Conservation (phyloP, 2,797 vertebrate species). For the Gymnothorax javanicus region DNA sequence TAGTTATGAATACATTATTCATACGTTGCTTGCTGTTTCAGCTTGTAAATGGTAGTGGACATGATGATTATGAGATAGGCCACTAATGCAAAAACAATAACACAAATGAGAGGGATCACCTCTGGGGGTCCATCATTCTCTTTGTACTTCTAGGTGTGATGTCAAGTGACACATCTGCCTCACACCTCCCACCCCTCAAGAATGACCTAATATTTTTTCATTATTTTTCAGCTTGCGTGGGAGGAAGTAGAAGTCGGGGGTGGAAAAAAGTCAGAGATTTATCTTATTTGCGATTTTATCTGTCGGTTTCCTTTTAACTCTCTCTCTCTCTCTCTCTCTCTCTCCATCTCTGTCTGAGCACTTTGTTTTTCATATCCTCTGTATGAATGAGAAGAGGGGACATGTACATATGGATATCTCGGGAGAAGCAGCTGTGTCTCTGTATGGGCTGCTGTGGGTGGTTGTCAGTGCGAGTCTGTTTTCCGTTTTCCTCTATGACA, state of each 20-base stretch:
- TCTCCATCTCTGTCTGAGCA: background rate
- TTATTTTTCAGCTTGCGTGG: background rate
- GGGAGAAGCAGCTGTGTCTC: conserved; percentile 65
- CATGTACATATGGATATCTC: conserved; percentile 22
- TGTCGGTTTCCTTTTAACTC: background rate
- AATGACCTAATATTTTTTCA: background rate
- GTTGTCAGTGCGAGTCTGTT: conserved; percentile 66
- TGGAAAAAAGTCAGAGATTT: background rate
- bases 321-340: background rate
- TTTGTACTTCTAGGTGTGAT: background rate
- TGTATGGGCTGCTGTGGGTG: conserved; percentile 52
- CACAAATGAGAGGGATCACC: background rate
- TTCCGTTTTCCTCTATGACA: conserved; percentile 68
- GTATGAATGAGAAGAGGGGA: conserved; percentile 11
- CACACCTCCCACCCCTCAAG: background rate
- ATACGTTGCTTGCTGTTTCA: background rate
- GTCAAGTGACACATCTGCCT: background rate
- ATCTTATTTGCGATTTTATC: background rate
- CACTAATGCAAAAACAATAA: no score
- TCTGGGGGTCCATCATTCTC: background rate
- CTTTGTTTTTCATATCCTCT: conserved; percentile 18
- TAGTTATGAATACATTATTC: background rate
- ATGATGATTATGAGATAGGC: background rate
- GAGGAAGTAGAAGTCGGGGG: background rate
- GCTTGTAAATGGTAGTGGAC: background rate